These are phyloP conservation scores for Fundulus diaphanus DNA, from an alignment of 2,797 vertebrate species.

Conservation along the genomic window DNA sequence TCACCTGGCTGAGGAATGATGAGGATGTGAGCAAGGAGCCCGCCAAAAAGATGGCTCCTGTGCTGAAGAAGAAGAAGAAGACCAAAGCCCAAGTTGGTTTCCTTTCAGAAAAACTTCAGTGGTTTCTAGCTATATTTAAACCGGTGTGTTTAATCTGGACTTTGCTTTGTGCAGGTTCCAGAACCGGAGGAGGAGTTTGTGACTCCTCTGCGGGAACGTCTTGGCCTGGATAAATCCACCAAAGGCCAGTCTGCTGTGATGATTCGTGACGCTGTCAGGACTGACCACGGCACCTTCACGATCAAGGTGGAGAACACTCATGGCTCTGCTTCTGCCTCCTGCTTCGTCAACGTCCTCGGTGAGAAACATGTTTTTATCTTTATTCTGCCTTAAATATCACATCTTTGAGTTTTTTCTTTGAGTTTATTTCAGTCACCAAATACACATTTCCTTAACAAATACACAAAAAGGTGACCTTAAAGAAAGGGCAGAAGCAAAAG, in stretches of 20 bases:
- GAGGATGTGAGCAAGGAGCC: constrained; percentile 89
- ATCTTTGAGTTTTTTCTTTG: no score
- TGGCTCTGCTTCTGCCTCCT: constrained; percentile 89
- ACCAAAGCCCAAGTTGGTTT: constrained; percentile 71
- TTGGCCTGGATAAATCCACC: constrained; percentile 88
- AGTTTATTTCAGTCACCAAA: no score
- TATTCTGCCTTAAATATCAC: not conserved
- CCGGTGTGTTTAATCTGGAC: not conserved
- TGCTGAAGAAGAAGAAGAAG: constrained; percentile 84
- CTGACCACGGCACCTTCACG: constrained; percentile 90
- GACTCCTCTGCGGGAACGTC: constrained; percentile 87
- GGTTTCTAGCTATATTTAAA: rapidly evolving
- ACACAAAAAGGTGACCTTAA: no score
- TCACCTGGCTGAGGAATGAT: constrained; percentile 92
- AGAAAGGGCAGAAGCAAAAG: no score
- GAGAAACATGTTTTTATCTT: constrained; percentile 22
- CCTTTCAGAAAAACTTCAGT: not conserved
- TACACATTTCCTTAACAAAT: no score
- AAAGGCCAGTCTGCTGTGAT: constrained; percentile 86
- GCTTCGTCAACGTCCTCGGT: constrained; percentile 93
- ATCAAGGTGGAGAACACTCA: constrained; percentile 94
- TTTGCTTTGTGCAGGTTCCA: constrained; percentile 57
- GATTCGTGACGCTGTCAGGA: constrained; percentile 89
- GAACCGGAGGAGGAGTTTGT: constrained; percentile 88
- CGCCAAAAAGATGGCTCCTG: constrained; percentile 81